Conservation (phyloP, 2,113 vertebrate genomes). For the Zonotrichia leucophrys region DNA sequence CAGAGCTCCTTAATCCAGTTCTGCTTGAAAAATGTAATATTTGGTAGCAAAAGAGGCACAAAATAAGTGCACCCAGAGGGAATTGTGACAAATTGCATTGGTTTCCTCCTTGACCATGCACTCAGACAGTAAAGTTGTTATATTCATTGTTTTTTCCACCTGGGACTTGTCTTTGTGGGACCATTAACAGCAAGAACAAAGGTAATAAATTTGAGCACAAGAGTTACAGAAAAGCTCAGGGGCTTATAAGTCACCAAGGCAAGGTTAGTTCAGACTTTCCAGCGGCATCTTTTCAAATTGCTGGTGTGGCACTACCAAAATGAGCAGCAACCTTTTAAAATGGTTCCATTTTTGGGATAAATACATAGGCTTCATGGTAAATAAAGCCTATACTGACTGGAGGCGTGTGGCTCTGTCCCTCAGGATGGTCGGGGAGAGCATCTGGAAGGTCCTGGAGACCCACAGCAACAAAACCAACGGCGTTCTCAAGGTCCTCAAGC, state of each 20-base stretch:
- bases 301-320: background rate
- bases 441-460: slow-evolving; percentile 89
- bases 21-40: background rate
- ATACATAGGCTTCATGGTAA: accelerated
- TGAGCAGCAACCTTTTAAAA: background rate
- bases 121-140: background rate
- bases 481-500: slow-evolving; percentile 85
- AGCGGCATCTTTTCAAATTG: background rate
- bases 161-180: background rate
- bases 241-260: background rate
- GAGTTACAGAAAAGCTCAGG: background rate
- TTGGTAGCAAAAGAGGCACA: background rate
- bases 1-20: background rate
- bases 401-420: background rate
- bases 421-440: slow-evolving; percentile 85
- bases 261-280: background rate
- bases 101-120: background rate
- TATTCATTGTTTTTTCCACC: background rate
- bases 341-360: background rate
- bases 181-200: background rate
- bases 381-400: background rate
- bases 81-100: background rate
- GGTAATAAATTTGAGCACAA: background rate
- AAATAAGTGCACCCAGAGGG: background rate
- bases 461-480: slow-evolving; percentile 92